Conservation (phyloP, 2,113 vertebrate species). For the Xenus cinereus region DNA sequence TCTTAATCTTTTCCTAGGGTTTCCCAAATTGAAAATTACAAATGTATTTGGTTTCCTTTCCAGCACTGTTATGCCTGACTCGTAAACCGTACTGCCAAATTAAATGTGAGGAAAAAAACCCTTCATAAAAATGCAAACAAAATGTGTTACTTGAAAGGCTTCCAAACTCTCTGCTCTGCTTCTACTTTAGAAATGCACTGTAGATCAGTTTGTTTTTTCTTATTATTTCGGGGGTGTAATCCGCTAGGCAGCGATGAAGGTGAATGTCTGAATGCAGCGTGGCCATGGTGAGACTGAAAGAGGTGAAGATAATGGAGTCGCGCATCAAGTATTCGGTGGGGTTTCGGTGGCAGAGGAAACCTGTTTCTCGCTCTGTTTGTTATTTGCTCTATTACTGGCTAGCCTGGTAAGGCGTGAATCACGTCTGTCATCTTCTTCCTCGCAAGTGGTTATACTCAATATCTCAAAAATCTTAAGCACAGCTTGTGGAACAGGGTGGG, state of each 20-base stretch:
- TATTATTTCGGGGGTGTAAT: not conserved
- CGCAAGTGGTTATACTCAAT: not conserved
- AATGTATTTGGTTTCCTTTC: not conserved
- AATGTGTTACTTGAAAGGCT: not conserved
- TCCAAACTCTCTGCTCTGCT: not conserved
- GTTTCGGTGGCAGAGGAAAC: not conserved
- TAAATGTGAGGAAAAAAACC: not conserved
- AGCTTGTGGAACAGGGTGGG: not conserved
- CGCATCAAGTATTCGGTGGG: fast-evolving
- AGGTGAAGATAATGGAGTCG: not conserved
- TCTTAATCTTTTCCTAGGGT: not conserved
- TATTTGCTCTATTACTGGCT: not conserved
- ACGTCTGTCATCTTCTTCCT: not conserved
- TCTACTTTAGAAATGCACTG: not conserved
- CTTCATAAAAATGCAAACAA: not conserved
- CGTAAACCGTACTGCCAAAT: not conserved
- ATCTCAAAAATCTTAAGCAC: not conserved
- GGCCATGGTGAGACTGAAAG: not conserved
- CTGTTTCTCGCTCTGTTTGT: not conserved
- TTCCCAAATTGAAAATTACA: not conserved
- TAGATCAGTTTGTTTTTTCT: not conserved
- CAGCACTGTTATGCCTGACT: not conserved
- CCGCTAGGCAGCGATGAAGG: not conserved
- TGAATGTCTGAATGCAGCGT: not conserved
- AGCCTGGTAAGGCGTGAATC: not conserved